Evolutionary conservation across 1,140 invertebrate species (phyloP).

Genomic region (Nephila pilipes): DNA sequence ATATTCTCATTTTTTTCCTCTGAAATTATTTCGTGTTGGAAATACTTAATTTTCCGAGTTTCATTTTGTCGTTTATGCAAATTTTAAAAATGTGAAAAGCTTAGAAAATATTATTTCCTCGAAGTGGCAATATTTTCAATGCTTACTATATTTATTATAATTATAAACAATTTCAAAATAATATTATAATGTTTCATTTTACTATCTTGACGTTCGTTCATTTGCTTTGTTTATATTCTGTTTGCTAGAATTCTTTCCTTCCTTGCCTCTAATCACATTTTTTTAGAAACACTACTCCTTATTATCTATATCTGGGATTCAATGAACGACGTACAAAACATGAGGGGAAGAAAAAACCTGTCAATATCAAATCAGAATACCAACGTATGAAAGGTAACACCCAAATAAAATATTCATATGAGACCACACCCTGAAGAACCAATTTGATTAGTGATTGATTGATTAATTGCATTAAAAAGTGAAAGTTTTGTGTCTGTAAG

Average conservation of each 20-base stretch:
- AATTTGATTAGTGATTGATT: conserved; percentile 28
- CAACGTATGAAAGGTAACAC: background rate
- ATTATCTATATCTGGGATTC: background rate
- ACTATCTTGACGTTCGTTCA: background rate
- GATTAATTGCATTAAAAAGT: conserved; percentile 8
- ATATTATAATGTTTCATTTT: no score
- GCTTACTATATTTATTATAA: no score
- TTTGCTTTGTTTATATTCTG: background rate
- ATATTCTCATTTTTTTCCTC: no score
- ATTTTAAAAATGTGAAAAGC: no score
- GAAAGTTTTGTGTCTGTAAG: background rate
- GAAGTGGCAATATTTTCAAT: no score
- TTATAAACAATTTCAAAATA: no score
- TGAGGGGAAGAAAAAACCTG: background rate
- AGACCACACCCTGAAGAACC: conserved; percentile 14
- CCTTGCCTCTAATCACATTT: background rate
- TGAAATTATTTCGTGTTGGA: no score
- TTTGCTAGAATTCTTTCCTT: background rate
- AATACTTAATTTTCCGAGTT: no score
- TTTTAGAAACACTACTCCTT: background rate
- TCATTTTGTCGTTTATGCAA: no score
- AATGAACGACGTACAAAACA: background rate
- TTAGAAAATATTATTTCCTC: no score
- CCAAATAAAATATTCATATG: conserved; percentile 42
- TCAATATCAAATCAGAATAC: conserved; percentile 32